Evolutionary conservation across 2,113 vertebrate genomes (phyloP).

Genomic region (Equus quagga): DNA sequence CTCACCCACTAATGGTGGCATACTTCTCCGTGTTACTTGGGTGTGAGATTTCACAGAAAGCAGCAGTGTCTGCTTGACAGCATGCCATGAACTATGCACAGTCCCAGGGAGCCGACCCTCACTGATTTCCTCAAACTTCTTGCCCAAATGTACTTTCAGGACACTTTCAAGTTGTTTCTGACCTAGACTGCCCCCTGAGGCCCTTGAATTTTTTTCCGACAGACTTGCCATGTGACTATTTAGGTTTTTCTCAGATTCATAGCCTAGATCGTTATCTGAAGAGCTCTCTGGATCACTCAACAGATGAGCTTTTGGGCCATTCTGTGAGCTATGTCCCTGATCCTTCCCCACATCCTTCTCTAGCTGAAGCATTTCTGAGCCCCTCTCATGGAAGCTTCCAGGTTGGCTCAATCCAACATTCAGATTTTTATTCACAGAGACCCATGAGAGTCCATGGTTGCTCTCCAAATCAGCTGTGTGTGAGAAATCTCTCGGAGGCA

Average conservation of each 20-base stretch:
- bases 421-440: neutral
- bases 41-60: neutral
- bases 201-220: neutral
- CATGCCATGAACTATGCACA: neutral
- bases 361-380: neutral
- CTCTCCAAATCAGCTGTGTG: neutral
- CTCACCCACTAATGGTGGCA: neutral
- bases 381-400: neutral
- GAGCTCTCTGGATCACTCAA: neutral
- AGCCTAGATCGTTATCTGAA: neutral
- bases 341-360: neutral
- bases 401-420: neutral
- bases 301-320: neutral
- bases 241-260: neutral
- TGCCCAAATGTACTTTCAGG: neutral
- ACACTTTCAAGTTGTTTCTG: neutral
- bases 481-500: fast-evolving
- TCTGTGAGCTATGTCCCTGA: neutral
- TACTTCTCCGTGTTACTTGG: fast-evolving
- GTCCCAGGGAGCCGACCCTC: neutral
- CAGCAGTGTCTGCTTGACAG: neutral
- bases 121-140: neutral
- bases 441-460: neutral
- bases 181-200: neutral
- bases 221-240: neutral